Evolutionary conservation across 2,113 vertebrate genomes (phyloP), one percentile per base, ranked within the genome.

Genomic region (Petroica traversi): DNA sequence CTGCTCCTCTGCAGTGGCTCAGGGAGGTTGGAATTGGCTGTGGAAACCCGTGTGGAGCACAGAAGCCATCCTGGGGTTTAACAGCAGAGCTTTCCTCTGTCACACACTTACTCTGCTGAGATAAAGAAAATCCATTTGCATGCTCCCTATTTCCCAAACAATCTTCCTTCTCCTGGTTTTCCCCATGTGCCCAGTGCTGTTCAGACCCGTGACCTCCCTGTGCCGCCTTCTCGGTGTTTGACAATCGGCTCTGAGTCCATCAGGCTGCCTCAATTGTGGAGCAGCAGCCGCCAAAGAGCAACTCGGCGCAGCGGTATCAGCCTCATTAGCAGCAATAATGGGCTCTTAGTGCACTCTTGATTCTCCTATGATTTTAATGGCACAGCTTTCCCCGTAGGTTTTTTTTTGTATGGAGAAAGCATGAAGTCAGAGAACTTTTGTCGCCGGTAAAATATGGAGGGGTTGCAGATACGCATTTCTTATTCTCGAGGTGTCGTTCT

Each of bases 311-410:
- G 75, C 54, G 31, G 93, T 82, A 92, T 73, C 74, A 95, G 84
- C 90, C 82, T 97, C 79, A 93, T 95, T 97, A 96, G 55, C 73
- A 95, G 92, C 84, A 76, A 40, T 94, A 95, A 97, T 40, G 57
- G 66, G 77, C n/a, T 54, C 82, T 97, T 94, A 89, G 48, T 69
- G 76, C 85, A 85, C 46, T 82, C 75, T 79, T 96, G 90, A 94
- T 95, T 94, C 95, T 86, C 18, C 4, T 43, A 46, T 86, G 90
- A 96, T 92, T 92, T 93, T 96, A 97, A 95, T 96, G 88, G 85
- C 45, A 88, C 93, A 77, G 82, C 92, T 77, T 80, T 85, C 68
- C 46, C 55, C 14, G 11, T 64, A 26, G 2, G 17, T 52, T 89
- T 89, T 83, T 83, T 73, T 93, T 89, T 91, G 33, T 92, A 20